Evolutionary conservation across 2,797 vertebrate species (phyloP).

Genomic region (Eulemur mongoz): DNA sequence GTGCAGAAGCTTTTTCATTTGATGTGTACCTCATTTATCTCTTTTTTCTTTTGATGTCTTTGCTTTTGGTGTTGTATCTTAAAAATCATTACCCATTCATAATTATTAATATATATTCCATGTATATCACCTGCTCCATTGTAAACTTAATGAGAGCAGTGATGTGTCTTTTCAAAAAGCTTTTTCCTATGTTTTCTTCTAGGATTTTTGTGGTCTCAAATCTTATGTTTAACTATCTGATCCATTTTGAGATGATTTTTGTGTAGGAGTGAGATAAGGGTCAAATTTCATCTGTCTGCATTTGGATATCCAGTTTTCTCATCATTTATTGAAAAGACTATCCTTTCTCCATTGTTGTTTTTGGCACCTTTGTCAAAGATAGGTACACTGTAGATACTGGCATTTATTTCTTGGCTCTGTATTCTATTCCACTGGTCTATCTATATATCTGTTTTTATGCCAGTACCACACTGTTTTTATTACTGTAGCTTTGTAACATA

Average conservation of each 20-base stretch:
- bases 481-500: background rate
- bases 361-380: background rate
- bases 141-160: background rate
- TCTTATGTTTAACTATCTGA: background rate
- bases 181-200: background rate
- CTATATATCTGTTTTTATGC: background rate
- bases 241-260: background rate
- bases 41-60: background rate
- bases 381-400: background rate
- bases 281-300: background rate
- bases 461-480: background rate
- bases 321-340: too few relatives aligned
- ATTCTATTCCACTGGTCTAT: background rate
- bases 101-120: background rate
- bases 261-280: background rate
- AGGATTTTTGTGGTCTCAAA: background rate
- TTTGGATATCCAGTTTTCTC: too few relatives aligned
- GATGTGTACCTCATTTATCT: background rate
- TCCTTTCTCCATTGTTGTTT: too few relatives aligned
- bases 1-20: background rate
- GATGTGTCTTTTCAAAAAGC: accelerated
- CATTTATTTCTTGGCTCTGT: background rate
- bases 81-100: background rate
- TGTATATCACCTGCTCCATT: background rate
- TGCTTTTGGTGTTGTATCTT: background rate